Percentiles rank a stretch among this genome's conserved stretches.
These are phyloP conservation scores for Hypena proboscidalis DNA, from an alignment of 2,888 invertebrate species.

Conservation along the genomic window DNA sequence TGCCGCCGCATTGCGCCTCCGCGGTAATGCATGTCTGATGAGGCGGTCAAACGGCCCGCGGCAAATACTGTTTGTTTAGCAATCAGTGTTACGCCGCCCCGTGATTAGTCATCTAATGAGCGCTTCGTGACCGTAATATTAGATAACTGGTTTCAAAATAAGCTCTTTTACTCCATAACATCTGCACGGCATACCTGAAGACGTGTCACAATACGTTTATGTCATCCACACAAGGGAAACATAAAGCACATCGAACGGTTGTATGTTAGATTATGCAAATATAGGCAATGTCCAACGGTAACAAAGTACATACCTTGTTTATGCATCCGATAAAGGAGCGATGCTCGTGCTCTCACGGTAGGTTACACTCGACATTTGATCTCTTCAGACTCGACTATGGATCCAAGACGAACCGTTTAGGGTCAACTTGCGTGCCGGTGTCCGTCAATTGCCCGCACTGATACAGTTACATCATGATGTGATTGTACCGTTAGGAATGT, in stretches of 20 bases:
- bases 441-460: constrained; percentile 62
- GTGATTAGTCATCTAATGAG: constrained; percentile 72
- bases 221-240: constrained; percentile 51
- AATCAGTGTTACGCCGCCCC: constrained; percentile 58
- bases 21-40: constrained; percentile 55
- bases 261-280: constrained; percentile 47
- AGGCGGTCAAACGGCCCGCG: constrained; percentile 68
- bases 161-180: constrained; percentile 43
- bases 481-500: constrained; percentile 63
- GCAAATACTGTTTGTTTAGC: constrained; percentile 70
- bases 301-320: constrained; percentile 43
- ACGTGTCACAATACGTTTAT: constrained; percentile 48
- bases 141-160: constrained; percentile 47
- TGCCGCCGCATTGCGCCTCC: constrained; percentile 45
- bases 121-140: constrained; percentile 59
- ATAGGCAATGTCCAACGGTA: constrained; percentile 45
- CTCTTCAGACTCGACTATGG: constrained; percentile 58
- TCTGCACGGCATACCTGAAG: constrained; percentile 39
- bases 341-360: constrained; percentile 62
- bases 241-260: constrained; percentile 49
- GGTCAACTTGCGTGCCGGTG: constrained; percentile 57
- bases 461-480: constrained; percentile 73
- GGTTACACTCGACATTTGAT: constrained; percentile 71
- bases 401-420: constrained; percentile 56
- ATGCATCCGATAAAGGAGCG: constrained; percentile 60